Percentiles rank a stretch among this genome's conserved stretches.
These are phyloP conservation scores for Rhagonycha fulva DNA, from an alignment of 2,888 invertebrate species.

Conservation along the genomic window DNA sequence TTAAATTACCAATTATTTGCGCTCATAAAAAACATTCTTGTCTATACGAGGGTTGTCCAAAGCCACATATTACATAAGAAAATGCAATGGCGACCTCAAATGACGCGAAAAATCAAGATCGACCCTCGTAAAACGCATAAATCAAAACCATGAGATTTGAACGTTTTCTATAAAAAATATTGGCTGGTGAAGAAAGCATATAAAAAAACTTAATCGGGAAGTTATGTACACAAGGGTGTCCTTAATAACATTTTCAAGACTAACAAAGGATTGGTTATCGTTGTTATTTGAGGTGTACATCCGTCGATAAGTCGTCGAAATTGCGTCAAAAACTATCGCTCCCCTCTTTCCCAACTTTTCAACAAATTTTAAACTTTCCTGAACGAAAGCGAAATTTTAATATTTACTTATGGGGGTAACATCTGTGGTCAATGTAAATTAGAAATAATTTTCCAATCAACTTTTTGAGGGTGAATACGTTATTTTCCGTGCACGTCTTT, in stretches of 20 bases:
- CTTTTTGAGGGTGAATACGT: slow-evolving; percentile 21
- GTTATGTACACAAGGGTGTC: not conserved
- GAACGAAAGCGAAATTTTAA: slow-evolving; percentile 14
- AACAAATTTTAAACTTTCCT: not conserved
- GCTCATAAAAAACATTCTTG: not conserved
- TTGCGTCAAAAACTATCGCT: not conserved
- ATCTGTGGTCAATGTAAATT: slow-evolving; percentile 46
- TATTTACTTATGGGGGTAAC: slow-evolving; percentile 40
- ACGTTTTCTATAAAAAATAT: not conserved
- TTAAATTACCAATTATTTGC: not conserved
- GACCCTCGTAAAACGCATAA: not conserved
- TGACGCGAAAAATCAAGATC: not conserved
- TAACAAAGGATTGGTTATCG: not conserved
- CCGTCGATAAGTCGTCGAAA: not conserved
- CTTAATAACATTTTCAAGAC: not conserved
- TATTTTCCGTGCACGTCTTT: slow-evolving; percentile 28
- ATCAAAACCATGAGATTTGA: not conserved
- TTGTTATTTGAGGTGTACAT: not conserved
- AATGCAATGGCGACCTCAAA: not conserved
- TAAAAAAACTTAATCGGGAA: not conserved
- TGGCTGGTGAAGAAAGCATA: not conserved
- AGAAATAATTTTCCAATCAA: slow-evolving; percentile 42
- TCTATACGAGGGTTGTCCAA: not conserved
- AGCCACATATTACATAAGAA: not conserved
- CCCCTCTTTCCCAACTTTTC: not conserved